These are phyloP conservation scores for Pardalotus punctatus DNA, from an alignment of 2,113 vertebrate species.

Conservation along the genomic window DNA sequence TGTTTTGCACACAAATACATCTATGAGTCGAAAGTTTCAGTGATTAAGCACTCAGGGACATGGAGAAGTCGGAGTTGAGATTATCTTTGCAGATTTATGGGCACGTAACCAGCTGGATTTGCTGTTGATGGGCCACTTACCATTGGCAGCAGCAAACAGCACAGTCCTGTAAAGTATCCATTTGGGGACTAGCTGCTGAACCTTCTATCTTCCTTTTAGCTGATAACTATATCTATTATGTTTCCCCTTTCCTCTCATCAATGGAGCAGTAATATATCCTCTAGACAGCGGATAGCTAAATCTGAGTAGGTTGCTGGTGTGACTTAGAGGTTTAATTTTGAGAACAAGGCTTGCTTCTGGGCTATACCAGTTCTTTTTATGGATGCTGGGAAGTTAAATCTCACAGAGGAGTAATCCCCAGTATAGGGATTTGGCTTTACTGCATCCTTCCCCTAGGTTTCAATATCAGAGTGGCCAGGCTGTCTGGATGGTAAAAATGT, in stretches of 20 bases:
- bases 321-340: background rate
- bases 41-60: background rate
- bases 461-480: background rate
- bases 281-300: background rate
- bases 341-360: background rate
- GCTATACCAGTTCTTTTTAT: background rate
- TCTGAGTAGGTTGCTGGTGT: background rate
- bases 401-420: background rate
- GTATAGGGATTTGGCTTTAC: background rate
- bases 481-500: background rate
- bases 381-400: background rate
- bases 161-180: background rate
- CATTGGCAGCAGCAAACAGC: background rate
- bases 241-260: background rate
- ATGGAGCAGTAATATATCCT: background rate
- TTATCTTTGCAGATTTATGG: background rate
- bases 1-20: background rate
- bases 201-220: background rate
- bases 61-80: background rate
- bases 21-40: background rate
- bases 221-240: conserved; percentile 16
- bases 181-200: background rate
- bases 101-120: background rate
- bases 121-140: background rate
- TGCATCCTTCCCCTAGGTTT: background rate